Evolutionary conservation across 2,797 vertebrate genomes (phyloP).

Genomic region (Gallinago solitaria): DNA sequence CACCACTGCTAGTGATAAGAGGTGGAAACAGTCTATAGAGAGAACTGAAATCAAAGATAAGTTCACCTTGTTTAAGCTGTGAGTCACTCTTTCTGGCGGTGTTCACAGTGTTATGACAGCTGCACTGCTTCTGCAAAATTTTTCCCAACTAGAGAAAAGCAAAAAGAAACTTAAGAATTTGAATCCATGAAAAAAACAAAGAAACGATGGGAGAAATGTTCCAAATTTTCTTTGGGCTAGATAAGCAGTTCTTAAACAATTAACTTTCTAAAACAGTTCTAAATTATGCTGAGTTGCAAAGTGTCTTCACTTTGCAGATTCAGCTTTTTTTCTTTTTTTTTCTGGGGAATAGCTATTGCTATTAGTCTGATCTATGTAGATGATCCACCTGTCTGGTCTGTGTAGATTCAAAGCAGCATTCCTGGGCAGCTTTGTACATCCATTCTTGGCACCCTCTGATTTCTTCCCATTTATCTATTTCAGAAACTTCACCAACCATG

Average conservation of each 20-base stretch:
- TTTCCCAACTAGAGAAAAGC: conserved; percentile 4
- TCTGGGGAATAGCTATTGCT: not conserved
- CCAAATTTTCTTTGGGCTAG: not conserved
- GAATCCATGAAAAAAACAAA: not conserved
- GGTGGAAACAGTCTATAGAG: not conserved
- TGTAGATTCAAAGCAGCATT: not conserved
- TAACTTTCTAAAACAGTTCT: not conserved
- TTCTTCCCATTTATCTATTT: conserved; percentile 18
- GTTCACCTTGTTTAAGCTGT: conserved; percentile 29
- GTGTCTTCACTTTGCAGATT: not conserved
- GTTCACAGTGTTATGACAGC: conserved; percentile 43
- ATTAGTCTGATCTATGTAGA: not conserved
- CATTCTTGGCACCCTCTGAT: not conserved
- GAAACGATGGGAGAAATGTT: not conserved
- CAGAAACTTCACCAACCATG: not conserved
- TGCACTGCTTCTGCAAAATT: conserved; percentile 19
- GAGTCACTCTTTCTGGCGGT: conserved; percentile 38
- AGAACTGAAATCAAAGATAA: conserved; percentile 4
- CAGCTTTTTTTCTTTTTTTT: not conserved
- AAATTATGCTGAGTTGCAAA: conserved; percentile 31
- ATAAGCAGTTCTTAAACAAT: conserved; percentile 40
- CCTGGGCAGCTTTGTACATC: not conserved
- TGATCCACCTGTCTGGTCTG: not conserved
- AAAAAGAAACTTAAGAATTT: conserved; percentile 6
- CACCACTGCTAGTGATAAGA: not conserved